Percentiles rank a stretch among this genome's conserved stretches.
Conservation (phyloP, 92 coral and sea anemone genomes). For the Bergia sp. region DNA sequence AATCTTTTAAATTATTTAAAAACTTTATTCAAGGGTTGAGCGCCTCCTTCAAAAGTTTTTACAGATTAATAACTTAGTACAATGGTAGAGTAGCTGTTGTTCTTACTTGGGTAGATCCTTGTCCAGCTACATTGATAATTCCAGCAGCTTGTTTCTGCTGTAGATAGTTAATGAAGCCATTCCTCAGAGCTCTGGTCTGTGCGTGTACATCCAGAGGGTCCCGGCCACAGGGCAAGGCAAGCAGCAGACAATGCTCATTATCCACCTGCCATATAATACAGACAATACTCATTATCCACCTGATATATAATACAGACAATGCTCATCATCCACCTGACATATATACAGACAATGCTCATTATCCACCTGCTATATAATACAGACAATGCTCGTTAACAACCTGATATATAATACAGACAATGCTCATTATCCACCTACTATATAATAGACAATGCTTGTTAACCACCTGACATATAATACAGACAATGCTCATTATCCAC, state of each 20-base stretch:
- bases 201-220: conserved; percentile 97
- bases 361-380: conserved; percentile 62
- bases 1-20: too few relatives aligned
- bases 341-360: conserved; percentile 82
- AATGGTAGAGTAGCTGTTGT: not conserved
- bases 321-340: too few relatives aligned
- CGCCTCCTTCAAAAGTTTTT: too few relatives aligned
- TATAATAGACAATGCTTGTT: conserved; percentile 81
- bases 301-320: not conserved
- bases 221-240: conserved; percentile 97
- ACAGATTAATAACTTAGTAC: too few relatives aligned
- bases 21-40: not conserved
- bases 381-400: not conserved
- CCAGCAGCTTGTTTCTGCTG: conserved; percentile 99
- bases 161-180: conserved; percentile 90
- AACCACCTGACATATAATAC: conserved; percentile 62
- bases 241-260: conserved; percentile 85
- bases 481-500: not conserved
- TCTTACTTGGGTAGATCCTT: conserved; percentile 90
- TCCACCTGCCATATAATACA: conserved; percentile 63
- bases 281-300: not conserved
- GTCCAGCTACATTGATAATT: conserved; percentile 93
- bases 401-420: conserved; percentile 31
- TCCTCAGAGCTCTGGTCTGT: conserved; percentile 95
- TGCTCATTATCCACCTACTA: conserved; percentile 58